These are phyloP conservation scores for Istiophorus platypterus DNA, from an alignment of 2,113 vertebrate species.

Conservation along the genomic window DNA sequence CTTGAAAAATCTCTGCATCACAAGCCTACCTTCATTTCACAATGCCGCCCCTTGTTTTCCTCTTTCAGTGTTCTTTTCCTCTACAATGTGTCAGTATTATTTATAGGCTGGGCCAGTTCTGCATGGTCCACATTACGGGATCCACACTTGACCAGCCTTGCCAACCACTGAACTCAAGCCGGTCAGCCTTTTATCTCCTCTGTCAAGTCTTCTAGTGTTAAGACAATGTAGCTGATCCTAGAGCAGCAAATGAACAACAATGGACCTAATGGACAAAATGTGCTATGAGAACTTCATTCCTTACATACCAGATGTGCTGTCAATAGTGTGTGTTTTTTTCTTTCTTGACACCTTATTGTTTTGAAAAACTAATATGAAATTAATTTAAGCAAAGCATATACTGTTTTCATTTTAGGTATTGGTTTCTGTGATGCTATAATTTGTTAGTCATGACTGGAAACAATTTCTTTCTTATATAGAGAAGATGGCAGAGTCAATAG, in stretches of 20 bases:
- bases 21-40: conserved; percentile 67
- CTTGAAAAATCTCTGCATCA: neutral
- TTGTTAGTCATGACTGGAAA: neutral
- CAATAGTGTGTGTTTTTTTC: neutral
- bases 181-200: neutral
- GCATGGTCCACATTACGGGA: conserved; percentile 82
- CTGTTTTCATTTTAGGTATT: neutral
- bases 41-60: conserved; percentile 32
- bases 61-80: conserved; percentile 55
- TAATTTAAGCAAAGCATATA: neutral
- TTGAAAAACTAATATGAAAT: neutral
- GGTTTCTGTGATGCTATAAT: neutral
- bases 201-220: neutral
- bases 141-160: conserved; percentile 25
- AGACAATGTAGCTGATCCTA: conserved; percentile 43
- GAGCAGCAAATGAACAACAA: conserved; percentile 25
- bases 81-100: conserved; percentile 65
- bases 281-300: conserved; percentile 57
- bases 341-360: neutral
- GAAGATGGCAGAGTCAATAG: neutral
- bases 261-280: conserved; percentile 24
- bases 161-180: conserved; percentile 40
- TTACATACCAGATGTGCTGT: conserved; percentile 54
- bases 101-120: conserved; percentile 81
- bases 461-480: neutral